A percentile compares a stretch with the other conserved stretches of the same genome.
Evolutionary conservation across 2,113 vertebrate species (phyloP).

Genomic region (Psephotus haematonotus): DNA sequence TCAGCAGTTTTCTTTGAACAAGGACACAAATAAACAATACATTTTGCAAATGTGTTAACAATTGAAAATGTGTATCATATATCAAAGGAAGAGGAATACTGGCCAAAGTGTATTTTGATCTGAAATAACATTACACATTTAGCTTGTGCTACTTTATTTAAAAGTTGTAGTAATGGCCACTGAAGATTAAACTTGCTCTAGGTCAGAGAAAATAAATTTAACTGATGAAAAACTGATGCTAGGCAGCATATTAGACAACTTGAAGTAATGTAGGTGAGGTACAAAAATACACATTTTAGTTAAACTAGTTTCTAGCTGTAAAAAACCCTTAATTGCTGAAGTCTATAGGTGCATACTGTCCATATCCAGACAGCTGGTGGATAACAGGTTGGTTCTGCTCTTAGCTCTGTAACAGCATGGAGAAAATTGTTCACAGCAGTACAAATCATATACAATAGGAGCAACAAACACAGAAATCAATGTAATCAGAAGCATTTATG

Average conservation of each 20-base stretch:
- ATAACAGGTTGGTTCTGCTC: not conserved
- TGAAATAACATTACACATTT: not conserved
- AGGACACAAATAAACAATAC: not conserved
- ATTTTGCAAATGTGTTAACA: not conserved
- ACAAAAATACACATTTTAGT: not conserved
- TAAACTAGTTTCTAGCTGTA: not conserved
- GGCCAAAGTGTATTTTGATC: not conserved
- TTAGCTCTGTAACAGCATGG: not conserved
- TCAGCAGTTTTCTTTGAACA: slow-evolving; percentile 25
- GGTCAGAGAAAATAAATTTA: not conserved
- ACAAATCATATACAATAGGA: not conserved
- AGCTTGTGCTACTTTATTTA: not conserved
- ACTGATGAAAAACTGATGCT: not conserved
- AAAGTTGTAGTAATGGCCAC: not conserved
- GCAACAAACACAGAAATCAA: not conserved
- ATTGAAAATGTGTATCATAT: not conserved
- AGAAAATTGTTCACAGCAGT: not conserved
- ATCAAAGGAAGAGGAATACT: not conserved
- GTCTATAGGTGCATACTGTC: not conserved
- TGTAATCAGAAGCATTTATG: not conserved
- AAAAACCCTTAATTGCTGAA: not conserved
- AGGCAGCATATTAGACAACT: not conserved
- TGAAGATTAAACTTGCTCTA: not conserved
- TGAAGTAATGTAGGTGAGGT: not conserved
- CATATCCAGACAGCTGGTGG: not conserved